phyloP scores from a whole-genome alignment of 2,888 invertebrate species.

The Agonum fuliginosum region DNA sequence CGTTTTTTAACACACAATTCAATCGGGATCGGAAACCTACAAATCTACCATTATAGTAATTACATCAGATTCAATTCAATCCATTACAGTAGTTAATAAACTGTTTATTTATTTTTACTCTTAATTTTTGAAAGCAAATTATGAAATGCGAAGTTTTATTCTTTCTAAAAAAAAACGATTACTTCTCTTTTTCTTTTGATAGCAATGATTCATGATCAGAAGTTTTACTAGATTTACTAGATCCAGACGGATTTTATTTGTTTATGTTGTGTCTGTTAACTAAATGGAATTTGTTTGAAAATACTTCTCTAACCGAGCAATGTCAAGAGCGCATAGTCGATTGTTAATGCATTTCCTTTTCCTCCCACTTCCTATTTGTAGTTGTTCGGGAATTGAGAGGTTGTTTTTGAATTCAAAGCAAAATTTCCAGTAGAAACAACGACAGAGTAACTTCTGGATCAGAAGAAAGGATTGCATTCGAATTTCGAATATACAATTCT shows the following conservation, averaged over 20 bases:
- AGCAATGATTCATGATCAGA: conserved; percentile 19
- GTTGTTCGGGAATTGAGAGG: not conserved
- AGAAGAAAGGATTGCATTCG: too few species aligned
- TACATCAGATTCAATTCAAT: too few species aligned
- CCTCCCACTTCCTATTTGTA: not conserved
- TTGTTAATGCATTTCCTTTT: conserved; percentile 1
- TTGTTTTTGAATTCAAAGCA: not conserved
- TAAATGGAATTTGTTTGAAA: conserved; percentile 23
- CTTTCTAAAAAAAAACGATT: not conserved
- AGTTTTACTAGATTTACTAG: not conserved
- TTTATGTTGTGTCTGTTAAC: conserved; percentile 5
- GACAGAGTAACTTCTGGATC: too few species aligned
- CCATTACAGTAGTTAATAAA: too few species aligned
- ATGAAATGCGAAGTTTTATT: too few species aligned
- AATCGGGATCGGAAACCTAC: too few species aligned
- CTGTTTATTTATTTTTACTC: too few species aligned
- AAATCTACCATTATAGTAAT: too few species aligned
- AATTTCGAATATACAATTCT: too few species aligned
- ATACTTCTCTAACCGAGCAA: conserved; percentile 1
- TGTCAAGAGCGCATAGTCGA: conserved; percentile 1
- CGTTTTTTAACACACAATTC: too few species aligned
- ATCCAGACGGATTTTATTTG: conserved; percentile 1
- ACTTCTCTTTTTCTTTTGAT: not conserved
- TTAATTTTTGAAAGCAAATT: too few species aligned
- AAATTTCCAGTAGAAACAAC: too few species aligned